A percentile compares a stretch with the other conserved stretches of the same genome.
These are phyloP conservation scores for Vidua macroura DNA, from an alignment of 2,113 vertebrate species.

Conservation along the genomic window DNA sequence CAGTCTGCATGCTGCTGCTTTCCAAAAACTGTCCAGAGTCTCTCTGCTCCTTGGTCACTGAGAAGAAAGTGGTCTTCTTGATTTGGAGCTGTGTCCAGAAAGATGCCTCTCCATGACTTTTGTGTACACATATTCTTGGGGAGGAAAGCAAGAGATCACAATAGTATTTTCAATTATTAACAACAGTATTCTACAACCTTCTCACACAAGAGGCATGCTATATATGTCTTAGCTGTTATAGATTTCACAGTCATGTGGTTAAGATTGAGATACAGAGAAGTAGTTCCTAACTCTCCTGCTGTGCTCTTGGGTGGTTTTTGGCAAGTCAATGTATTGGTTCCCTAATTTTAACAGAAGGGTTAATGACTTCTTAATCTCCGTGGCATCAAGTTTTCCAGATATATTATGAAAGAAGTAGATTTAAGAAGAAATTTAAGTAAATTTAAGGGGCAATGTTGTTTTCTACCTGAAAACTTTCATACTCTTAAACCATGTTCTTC, in stretches of 20 bases:
- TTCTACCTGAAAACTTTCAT: background rate
- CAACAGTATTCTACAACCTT: background rate
- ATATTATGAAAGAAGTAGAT: background rate
- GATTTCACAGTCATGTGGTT: background rate
- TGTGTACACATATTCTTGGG: background rate
- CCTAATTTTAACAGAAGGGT: background rate
- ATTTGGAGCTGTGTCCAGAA: background rate
- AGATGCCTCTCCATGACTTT: background rate
- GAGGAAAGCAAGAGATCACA: background rate
- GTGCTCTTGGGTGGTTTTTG: background rate
- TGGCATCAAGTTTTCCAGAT: background rate
- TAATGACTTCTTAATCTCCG: background rate
- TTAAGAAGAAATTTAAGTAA: background rate
- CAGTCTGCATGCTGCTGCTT: background rate
- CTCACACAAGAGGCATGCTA: background rate
- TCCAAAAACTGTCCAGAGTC: background rate
- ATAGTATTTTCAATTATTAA: background rate
- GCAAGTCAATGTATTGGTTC: background rate
- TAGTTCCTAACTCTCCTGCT: background rate
- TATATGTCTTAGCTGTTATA: background rate
- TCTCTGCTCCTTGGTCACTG: background rate
- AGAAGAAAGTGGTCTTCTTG: background rate
- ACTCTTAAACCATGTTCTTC: background rate
- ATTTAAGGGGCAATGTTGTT: background rate
- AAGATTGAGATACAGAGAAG: background rate